Percentiles rank a stretch among this genome's conserved stretches.
These are phyloP conservation scores for Melieria picta DNA, from an alignment of 2,888 invertebrate species.

Conservation along the genomic window DNA sequence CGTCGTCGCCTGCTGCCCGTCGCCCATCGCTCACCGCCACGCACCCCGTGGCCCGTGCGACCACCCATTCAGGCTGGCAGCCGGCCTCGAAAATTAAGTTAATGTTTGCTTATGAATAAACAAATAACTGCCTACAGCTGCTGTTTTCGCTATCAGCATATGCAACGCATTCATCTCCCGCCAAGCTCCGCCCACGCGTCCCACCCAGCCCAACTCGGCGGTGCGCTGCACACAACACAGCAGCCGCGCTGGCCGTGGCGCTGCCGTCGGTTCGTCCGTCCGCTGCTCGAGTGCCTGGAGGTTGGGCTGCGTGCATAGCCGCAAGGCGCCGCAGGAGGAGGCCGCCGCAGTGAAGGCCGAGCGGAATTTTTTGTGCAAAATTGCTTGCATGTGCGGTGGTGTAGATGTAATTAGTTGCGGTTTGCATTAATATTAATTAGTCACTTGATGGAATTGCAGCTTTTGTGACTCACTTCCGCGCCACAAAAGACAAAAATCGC, in stretches of 20 bases:
- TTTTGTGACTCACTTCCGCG: constrained; percentile 39
- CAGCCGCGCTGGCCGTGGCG: too few species aligned
- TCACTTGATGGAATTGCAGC: constrained; percentile 39
- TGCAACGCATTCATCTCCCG: not conserved
- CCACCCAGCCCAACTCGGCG: too few species aligned
- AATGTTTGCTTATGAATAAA: constrained; percentile 65
- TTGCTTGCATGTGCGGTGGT: constrained; percentile 34
- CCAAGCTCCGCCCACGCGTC: not conserved
- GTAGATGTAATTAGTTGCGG: constrained; percentile 55
- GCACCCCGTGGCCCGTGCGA: not conserved
- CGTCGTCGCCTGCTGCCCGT: too few species aligned
- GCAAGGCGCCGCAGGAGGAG: not conserved
- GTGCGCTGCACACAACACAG: too few species aligned
- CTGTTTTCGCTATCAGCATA: not conserved
- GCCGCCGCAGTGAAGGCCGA: not conserved
- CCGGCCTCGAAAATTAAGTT: constrained; percentile 58
- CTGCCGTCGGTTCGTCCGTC: too few species aligned
- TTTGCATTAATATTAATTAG: constrained; percentile 60
- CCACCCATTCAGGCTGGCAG: not conserved
- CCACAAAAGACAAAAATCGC: too few species aligned
- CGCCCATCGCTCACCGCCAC: too few species aligned
- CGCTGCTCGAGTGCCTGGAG: not conserved
- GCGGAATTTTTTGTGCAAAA: not conserved
- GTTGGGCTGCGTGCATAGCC: not conserved
- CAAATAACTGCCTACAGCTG: constrained; percentile 50